Percentiles rank a stretch among this genome's conserved stretches.
Conservation (phyloP, 2,888 invertebrate genomes). For the Cyrtodaria siliqua region DNA sequence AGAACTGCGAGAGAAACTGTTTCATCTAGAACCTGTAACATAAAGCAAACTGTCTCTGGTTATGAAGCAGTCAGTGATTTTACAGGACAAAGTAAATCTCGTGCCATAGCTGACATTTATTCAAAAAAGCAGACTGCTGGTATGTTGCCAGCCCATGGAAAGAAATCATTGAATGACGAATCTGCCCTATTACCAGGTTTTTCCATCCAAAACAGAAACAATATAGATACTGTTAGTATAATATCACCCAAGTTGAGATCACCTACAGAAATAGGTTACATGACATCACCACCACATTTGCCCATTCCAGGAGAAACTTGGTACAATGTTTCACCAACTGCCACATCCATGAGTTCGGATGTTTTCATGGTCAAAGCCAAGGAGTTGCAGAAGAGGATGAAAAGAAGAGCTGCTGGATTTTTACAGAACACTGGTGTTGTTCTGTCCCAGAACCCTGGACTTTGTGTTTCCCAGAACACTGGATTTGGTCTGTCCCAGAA, state of each 20-base stretch:
- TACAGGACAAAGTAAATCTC: not conserved
- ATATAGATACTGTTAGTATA: not conserved
- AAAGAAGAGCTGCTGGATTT: too few species aligned
- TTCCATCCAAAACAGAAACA: not conserved
- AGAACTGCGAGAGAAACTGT: too few species aligned
- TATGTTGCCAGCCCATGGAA: too few species aligned
- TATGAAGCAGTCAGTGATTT: not conserved
- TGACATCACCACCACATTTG: not conserved
- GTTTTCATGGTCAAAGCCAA: conserved; percentile 44
- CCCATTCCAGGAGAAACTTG: not conserved
- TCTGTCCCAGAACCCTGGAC: too few species aligned
- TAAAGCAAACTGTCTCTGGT: too few species aligned
- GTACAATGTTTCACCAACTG: conserved; percentile 16
- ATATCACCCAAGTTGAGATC: not conserved
- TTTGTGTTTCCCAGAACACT: too few species aligned
- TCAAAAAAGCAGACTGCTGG: not conserved
- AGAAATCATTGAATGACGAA: too few species aligned
- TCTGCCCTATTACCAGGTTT: too few species aligned
- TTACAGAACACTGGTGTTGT: too few species aligned
- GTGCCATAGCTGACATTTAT: not conserved
- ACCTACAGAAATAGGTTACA: not conserved
- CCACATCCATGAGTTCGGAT: conserved; percentile 51
- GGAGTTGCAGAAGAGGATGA: conserved; percentile 32
- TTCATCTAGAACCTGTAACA: too few species aligned
- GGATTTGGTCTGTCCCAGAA: too few species aligned